phyloP scores from a whole-genome alignment of 2,888 invertebrate genomes.

The Zygogramma bicolorata region DNA sequence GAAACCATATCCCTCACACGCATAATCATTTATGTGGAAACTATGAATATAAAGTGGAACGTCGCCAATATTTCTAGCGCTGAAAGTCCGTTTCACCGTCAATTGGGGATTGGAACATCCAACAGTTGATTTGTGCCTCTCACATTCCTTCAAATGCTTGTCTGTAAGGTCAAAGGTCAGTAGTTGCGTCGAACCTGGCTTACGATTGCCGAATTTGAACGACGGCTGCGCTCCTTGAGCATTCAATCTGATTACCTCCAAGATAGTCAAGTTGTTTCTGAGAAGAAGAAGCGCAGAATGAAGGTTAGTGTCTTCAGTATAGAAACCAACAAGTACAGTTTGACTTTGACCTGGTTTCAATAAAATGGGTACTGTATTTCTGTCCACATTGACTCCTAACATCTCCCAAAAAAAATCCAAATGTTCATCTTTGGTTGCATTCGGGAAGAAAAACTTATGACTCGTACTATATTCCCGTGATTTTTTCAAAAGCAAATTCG shows the following conservation, averaged over 20 bases:
- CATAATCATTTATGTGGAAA: constrained; percentile 75
- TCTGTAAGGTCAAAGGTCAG: constrained; percentile 83
- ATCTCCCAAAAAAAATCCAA: constrained; percentile 45
- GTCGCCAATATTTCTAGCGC: constrained; percentile 91
- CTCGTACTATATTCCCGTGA: constrained; percentile 26
- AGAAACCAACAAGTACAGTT: constrained; percentile 68
- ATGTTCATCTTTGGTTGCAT: constrained; percentile 34
- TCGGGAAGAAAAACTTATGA: constrained; percentile 49
- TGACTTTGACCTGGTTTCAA: constrained; percentile 72
- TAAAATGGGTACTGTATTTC: constrained; percentile 70
- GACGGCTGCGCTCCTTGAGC: constrained; percentile 89
- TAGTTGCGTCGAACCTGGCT: constrained; percentile 80
- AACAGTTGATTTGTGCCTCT: constrained; percentile 58
- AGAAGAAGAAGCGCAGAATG: constrained; percentile 70
- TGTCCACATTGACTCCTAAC: constrained; percentile 61
- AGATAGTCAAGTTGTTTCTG: constrained; percentile 93
- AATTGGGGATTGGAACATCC: constrained; percentile 71
- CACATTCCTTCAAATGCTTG: constrained; percentile 72
- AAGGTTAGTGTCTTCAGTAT: constrained; percentile 65
- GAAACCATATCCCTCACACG: constrained; percentile 85
- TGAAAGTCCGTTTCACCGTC: constrained; percentile 84
- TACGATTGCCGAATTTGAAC: constrained; percentile 90
- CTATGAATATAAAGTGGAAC: constrained; percentile 82
- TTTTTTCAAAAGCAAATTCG: constrained; percentile 56
- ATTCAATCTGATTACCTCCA: constrained; percentile 86